Base-by-base conservation (phyloP, 2,888 invertebrate species). In the Heliconius hortense region DNA sequence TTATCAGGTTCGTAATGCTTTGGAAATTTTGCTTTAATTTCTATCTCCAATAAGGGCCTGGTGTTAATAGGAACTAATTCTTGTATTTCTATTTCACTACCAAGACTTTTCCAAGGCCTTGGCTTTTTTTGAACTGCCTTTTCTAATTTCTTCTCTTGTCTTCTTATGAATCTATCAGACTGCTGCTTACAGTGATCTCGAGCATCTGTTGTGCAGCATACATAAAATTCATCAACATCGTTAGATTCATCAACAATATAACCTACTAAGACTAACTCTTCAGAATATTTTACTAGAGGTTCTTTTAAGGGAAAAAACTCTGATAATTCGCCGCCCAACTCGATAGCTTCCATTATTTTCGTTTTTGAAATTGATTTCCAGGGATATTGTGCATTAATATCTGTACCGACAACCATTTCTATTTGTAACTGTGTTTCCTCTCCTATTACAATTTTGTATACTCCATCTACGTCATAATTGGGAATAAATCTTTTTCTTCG, bases 341-440 rank as follows among this genome's bases (percentile, higher is more conserved):
- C 95, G 69, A 97, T 92, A 73, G 94, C 92, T 81, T 97, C 96
- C 71, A 95, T 90, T 2, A 97, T 89, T 66, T 94, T 89, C 53
- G 95, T 94, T 85, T 95, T 97, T 28, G 89, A 90, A 0, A 97
- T 89, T 77, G 91, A 93, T 78, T 96, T 96, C 97, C 97, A 97
- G 0, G 97, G 97, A 82, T 95, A 95, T 85, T 97, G 97, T 26
- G 95, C 95, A 1, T 95, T 96, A 0, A 97, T 95, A 83, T 97
- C 94, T 59, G 94, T 90, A 0, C 96, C 97, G 63, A 97, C 95
- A 2, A 95, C 94, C 80, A 96, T 93, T 77, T 96, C 96, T 18
- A 97, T 86, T 72, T 94, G 93, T 79, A 94, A 90, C 83, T 96
- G 96, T 21, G 95, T 95, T 79, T 95, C 88, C 80, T 95, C 94